Percentiles rank a stretch among this genome's conserved stretches.
These are phyloP conservation scores for Sebastes aleutianus DNA, from an alignment of 2,797 vertebrate species.

Conservation along the genomic window DNA sequence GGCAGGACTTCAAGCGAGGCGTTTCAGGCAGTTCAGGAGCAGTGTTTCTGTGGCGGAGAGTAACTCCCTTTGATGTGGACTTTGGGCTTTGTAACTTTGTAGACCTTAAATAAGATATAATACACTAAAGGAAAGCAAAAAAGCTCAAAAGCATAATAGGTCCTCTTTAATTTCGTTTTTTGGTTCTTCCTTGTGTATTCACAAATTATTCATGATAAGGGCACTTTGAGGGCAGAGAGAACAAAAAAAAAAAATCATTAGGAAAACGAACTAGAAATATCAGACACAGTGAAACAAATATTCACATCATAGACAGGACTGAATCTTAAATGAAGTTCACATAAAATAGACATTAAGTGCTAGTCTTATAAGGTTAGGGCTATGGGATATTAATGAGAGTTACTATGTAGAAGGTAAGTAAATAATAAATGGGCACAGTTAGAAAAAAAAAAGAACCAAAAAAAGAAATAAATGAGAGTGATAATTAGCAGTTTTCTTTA, in stretches of 20 bases:
- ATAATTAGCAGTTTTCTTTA: not conserved
- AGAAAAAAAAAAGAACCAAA: not conserved
- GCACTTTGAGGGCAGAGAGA: not conserved
- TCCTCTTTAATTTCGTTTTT: not conserved
- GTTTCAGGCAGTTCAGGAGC: not conserved
- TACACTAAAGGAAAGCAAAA: not conserved
- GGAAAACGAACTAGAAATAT: not conserved
- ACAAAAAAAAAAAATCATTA: not conserved
- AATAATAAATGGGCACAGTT: not conserved
- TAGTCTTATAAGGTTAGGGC: not conserved
- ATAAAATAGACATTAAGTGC: not conserved
- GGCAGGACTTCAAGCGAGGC: not conserved
- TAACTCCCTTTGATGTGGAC: not conserved
- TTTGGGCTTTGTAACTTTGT: too few species aligned
- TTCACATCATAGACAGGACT: not conserved
- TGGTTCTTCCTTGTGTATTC: not conserved
- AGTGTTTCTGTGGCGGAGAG: not conserved
- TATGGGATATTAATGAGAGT: not conserved
- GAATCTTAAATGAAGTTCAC: not conserved
- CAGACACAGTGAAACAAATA: not conserved
- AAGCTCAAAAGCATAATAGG: not conserved
- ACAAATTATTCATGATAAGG: slow-evolving; percentile 13
- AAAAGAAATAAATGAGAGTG: not conserved
- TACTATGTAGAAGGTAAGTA: not conserved
- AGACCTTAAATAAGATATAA: not conserved